A percentile compares a stretch with the other conserved stretches of the same genome.
These are phyloP conservation scores for Syrrhaptes paradoxus DNA, from an alignment of 2,113 vertebrate genomes.

Conservation along the genomic window DNA sequence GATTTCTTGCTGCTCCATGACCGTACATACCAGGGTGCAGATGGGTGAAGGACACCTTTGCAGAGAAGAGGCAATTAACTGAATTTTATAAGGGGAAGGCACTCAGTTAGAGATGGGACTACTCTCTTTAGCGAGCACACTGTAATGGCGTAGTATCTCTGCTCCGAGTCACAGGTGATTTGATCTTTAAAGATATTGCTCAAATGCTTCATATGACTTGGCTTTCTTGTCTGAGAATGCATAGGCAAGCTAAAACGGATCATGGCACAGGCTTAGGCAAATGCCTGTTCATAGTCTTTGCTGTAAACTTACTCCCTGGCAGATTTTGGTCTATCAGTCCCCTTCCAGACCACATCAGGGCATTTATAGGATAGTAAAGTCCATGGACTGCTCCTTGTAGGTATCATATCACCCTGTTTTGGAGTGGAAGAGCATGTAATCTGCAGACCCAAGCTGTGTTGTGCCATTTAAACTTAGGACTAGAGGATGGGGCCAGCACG, in stretches of 20 bases:
- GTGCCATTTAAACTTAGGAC: neutral
- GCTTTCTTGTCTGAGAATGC: neutral
- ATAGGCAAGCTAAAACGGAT: neutral
- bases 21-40: fast-evolving
- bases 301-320: neutral
- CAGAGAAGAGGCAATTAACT: neutral
- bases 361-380: neutral
- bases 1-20: neutral
- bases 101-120: neutral
- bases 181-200: neutral
- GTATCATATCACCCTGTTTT: neutral
- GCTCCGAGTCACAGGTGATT: neutral
- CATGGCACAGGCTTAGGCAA: neutral
- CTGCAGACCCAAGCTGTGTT: neutral
- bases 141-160: neutral
- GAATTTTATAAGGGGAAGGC: neutral
- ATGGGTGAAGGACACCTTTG: neutral
- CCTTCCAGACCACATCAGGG: neutral
- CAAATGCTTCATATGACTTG: neutral
- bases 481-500: neutral
- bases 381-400: neutral
- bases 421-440: neutral
- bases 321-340: neutral
- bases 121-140: neutral
- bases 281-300: neutral